Base-by-base conservation (phyloP, 2,888 invertebrate genomes). In the Hypomecis punctinalis region DNA sequence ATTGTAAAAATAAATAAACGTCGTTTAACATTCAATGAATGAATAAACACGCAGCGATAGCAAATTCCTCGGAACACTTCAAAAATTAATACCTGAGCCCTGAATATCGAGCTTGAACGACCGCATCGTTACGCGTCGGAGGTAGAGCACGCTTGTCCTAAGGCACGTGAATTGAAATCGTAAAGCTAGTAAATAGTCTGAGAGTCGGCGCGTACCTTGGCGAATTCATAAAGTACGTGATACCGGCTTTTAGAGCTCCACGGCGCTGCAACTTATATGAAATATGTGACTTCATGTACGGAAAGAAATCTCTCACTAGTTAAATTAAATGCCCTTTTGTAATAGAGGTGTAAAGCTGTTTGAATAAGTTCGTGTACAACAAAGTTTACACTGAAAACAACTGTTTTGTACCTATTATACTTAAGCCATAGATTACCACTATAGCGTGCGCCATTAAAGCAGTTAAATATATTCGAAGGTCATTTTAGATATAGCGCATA, bases 191-290 rank as follows among this genome's bases (percentile, higher is more conserved):
- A 78, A 78, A 79, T 75, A 76, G 79, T 78, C 77, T 74, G 71
- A 74, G 74, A 72, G 71, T 57, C 61, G 48, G 61, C 65, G 74
- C 74, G 76, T 77, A 79, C 78, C 77, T 76, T 75, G 72, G 74
- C 76, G 79, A 76, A 79, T 80, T 82, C 80, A 83, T 83, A 82
- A 74, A 81, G 78, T 84, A 85, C 83, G 85, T 83, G 84, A 79
- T 82, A 74, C 73, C 52, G 62, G 67, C 73, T 70, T 73, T 73
- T 78, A 76, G 70, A 77, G 72, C 74, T 67, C 70, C 63, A 66
- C 69, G 68, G 63, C 67, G 66, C 66, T 61, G 59, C 55, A 66
- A 69, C 65, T 68, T 63, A 58, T 61, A 67, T 68, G 71, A 72
- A 68, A 73, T 73, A 75, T 73, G 57, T 66, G 53, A 39, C 61